These are phyloP conservation scores for Cottus gobio DNA, from an alignment of 2,113 vertebrate species.

Conservation along the genomic window DNA sequence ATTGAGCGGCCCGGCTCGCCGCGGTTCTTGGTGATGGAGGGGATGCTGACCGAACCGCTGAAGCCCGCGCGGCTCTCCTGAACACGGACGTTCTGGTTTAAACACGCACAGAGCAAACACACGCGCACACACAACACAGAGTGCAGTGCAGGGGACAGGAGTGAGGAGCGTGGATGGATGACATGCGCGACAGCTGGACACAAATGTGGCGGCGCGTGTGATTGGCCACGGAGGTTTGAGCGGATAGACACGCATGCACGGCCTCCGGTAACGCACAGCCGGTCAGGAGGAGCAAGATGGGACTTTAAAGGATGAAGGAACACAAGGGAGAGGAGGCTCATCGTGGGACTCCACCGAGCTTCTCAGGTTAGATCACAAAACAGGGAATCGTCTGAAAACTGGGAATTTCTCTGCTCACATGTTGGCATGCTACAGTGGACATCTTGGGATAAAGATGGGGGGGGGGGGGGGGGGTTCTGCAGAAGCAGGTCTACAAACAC, in stretches of 20 bases:
- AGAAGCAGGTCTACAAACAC: slow-evolving; percentile 11
- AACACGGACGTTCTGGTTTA: slow-evolving; percentile 90
- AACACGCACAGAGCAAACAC: slow-evolving; percentile 34
- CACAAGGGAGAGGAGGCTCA: not conserved
- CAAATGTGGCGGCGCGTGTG: not conserved
- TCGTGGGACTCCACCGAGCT: not conserved
- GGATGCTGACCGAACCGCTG: slow-evolving; percentile 98
- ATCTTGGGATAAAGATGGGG: not conserved
- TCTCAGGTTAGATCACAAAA: not conserved
- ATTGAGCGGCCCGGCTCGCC: slow-evolving; percentile 95
- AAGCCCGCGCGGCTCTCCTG: slow-evolving; percentile 95
- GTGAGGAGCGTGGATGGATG: slow-evolving; percentile 38
- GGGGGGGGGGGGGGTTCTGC: not conserved
- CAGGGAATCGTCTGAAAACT: not conserved
- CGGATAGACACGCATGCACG: not conserved
- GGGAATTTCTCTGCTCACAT: not conserved
- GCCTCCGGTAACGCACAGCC: not conserved
- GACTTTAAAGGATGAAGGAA: not conserved
- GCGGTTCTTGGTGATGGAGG: slow-evolving; percentile 94
- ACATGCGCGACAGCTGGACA: slow-evolving; percentile 26
- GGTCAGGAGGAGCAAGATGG: not conserved
- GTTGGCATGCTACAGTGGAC: slow-evolving; percentile 8
- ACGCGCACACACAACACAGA: not conserved
- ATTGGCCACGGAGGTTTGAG: not conserved
- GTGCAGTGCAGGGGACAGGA: slow-evolving; percentile 51